A percentile compares a stretch with the other conserved stretches of the same genome.
Evolutionary conservation across 2,797 vertebrate species (phyloP).

Genomic region (Simalia tracyae): DNA sequence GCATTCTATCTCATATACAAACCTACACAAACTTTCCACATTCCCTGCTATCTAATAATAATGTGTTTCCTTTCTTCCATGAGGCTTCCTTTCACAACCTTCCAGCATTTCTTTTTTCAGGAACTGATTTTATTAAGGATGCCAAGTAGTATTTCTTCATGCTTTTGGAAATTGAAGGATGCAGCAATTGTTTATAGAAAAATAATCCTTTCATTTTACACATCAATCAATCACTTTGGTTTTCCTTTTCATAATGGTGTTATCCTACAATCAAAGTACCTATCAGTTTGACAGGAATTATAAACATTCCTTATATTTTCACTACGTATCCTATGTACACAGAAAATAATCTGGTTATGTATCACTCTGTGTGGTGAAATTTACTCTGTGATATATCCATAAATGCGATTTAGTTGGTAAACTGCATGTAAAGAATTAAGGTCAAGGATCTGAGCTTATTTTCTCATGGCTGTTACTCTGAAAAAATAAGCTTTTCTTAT

Average conservation of each 20-base stretch:
- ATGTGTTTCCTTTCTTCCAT: not conserved
- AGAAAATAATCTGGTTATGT: not conserved
- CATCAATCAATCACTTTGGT: not conserved
- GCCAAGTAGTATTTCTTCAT: not conserved
- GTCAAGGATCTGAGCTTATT: not conserved
- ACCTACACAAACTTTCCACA: constrained; percentile 10
- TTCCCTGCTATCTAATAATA: not conserved
- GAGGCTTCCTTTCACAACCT: not conserved
- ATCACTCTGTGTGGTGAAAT: not conserved
- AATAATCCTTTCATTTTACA: not conserved
- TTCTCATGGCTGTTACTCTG: not conserved
- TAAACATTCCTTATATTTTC: not conserved
- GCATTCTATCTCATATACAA: not conserved
- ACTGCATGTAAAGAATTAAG: not conserved
- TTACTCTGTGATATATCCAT: not conserved
- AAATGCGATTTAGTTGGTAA: not conserved
- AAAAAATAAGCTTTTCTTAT: not conserved
- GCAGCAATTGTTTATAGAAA: not conserved
- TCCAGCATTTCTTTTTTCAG: not conserved
- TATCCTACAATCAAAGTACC: not conserved
- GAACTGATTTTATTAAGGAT: not conserved
- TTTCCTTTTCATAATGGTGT: not conserved
- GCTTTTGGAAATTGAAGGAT: not conserved
- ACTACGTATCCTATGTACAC: not conserved
- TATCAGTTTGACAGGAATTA: not conserved